Base-by-base conservation (phyloP, 1,140 invertebrate genomes). In the Parapsyche elsis region DNA sequence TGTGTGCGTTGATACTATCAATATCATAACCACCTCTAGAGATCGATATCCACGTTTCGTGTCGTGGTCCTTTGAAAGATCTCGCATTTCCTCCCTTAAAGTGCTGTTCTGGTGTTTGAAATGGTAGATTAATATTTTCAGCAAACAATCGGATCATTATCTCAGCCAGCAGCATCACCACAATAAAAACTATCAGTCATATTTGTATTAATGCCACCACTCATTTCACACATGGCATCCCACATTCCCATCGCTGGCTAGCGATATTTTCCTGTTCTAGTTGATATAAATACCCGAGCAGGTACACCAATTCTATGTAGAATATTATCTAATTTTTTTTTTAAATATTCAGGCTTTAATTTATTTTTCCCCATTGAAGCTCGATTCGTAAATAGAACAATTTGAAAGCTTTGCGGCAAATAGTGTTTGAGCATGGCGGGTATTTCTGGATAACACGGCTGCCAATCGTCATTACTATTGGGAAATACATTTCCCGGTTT, bases 341-440 rank as follows among this genome's bases (percentile, higher is more conserved):
- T 95, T 83, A 99, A 96, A 83, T 94, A 93, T 61, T 91, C 90
- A 73, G 93, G 89, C 84, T 92, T 94, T 0, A 92, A 87, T 88
- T 94, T 91, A 46, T 95, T 92, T 82, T 90, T 88, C 19, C 92
- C 91, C 59, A 96, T 91, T 4, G 92, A 91, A n/a, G 89, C 91
- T 90, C 99, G 98, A 89, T 99, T 99, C 30, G 97, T 97, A 81
- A 99, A 93, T 84, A 99, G 93, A 0, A 98, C 94, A 82, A 99
- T 92, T 91, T 97, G 98, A 84, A 92, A 97, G 7, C 92, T 93
- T 74, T 94, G 90, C 0, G 90, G 85, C 81, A 92, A 85, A 19
- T 95, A 87, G 67, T 93, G 88, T 84, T 93, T 93, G 5, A 99
- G 84, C 87, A 94, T 96, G 61, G 88, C 86, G 26, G 91, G 90